Evolutionary conservation across 2,113 vertebrate species (phyloP).

Genomic region (Pelobates fuscus): DNA sequence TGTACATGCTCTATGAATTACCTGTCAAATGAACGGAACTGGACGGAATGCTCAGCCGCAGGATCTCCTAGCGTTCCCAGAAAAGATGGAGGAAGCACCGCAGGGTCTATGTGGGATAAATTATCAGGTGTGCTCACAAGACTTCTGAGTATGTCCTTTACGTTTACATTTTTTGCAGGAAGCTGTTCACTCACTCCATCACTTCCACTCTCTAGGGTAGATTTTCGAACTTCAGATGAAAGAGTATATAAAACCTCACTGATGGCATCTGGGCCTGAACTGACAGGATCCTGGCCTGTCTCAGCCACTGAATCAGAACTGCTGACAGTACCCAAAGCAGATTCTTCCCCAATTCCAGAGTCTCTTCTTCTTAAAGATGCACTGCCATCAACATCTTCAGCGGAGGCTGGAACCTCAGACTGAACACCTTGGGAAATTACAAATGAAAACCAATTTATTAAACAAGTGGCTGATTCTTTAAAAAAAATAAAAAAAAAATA

Average conservation of each 20-base stretch:
- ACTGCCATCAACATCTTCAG: slow-evolving; percentile 66
- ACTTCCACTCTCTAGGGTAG: slow-evolving; percentile 60
- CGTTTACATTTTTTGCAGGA: slow-evolving; percentile 85
- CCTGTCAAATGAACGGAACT: slow-evolving; percentile 94
- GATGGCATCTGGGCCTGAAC: slow-evolving; percentile 84
- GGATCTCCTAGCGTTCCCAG: slow-evolving; percentile 76
- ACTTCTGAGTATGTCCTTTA: slow-evolving; percentile 93
- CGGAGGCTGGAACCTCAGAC: slow-evolving; percentile 38
- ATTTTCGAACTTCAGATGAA: slow-evolving; percentile 85
- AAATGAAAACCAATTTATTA: too few relatives aligned
- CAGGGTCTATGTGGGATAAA: slow-evolving; percentile 76
- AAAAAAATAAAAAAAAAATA: too few relatives aligned
- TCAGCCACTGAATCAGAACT: slow-evolving; percentile 49
- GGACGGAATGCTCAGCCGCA: slow-evolving; percentile 71
- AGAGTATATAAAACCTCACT: slow-evolving; percentile 88
- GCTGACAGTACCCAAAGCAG: slow-evolving; percentile 60
- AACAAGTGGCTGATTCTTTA: too few relatives aligned
- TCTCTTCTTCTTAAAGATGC: slow-evolving; percentile 72
- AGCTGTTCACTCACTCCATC: slow-evolving; percentile 59
- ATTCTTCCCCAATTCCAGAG: slow-evolving; percentile 81
- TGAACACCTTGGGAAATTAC: slow-evolving; percentile 44
- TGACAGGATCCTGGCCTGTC: slow-evolving; percentile 55
- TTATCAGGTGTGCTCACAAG: slow-evolving; percentile 83
- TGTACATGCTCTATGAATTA: too few relatives aligned
- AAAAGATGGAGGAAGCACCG: slow-evolving; percentile 79